Percentiles rank a stretch among this genome's conserved stretches.
These are phyloP conservation scores for Aphaenogaster ashmeadi DNA, from an alignment of 1,140 invertebrate species.

Conservation along the genomic window DNA sequence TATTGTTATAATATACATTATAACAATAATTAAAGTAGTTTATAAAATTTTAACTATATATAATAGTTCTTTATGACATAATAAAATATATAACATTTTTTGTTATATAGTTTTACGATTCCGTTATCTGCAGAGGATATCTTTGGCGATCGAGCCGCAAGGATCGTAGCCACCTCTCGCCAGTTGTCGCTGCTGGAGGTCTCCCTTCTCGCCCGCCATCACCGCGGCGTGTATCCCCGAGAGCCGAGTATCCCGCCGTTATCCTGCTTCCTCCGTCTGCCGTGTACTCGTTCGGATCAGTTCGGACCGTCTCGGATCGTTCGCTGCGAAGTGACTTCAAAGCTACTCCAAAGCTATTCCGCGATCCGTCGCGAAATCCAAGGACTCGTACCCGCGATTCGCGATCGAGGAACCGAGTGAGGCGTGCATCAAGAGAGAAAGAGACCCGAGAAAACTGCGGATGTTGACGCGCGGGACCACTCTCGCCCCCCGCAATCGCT, in stretches of 20 bases:
- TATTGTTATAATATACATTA: too few relatives aligned
- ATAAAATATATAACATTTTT: too few relatives aligned
- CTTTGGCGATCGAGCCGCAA: neutral
- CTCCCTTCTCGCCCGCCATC: neutral
- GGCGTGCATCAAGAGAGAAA: neutral
- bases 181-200: constrained; percentile 70
- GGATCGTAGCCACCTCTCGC: constrained; percentile 59
- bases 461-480: neutral
- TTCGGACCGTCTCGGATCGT: neutral
- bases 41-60: too few relatives aligned
- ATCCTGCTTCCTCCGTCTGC: constrained; percentile 22
- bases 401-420: neutral
- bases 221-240: too few relatives aligned
- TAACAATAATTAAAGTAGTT: too few relatives aligned
- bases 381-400: neutral
- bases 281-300: constrained; percentile 4
- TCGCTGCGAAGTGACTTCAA: neutral
- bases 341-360: neutral
- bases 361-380: neutral
- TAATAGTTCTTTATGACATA: too few relatives aligned
- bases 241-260: neutral
- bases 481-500: neutral
- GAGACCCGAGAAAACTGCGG: neutral
- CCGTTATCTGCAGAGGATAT: constrained; percentile 42
- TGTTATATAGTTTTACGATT: too few relatives aligned